These are phyloP conservation scores for Lepilemur septentrionalis DNA, from an alignment of 2,797 vertebrate genomes.

Conservation along the genomic window DNA sequence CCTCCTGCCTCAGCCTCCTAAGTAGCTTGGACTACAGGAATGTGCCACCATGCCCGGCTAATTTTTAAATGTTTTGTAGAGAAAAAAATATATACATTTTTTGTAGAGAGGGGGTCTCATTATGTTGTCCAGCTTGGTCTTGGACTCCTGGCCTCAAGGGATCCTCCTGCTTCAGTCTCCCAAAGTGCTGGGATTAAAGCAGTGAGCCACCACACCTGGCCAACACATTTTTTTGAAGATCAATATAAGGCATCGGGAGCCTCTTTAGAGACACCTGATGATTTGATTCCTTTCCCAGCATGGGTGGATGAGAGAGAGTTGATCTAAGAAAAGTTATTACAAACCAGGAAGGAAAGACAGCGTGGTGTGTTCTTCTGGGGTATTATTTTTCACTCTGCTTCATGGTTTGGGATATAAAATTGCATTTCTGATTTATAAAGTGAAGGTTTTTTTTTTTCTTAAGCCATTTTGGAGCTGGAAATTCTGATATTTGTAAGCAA, in stretches of 20 bases:
- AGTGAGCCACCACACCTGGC: not conserved
- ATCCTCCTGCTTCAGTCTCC: not conserved
- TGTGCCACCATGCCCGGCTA: not conserved
- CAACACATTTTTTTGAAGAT: not conserved
- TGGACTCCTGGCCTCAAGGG: not conserved
- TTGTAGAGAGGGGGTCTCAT: not conserved
- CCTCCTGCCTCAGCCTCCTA: not conserved
- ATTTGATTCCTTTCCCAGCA: not conserved
- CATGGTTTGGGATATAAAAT: not conserved
- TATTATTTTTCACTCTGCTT: not conserved
- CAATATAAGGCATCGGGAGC: not conserved
- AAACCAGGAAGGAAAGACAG: not conserved
- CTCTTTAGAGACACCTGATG: not conserved
- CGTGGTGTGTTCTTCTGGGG: not conserved
- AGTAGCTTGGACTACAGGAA: not conserved
- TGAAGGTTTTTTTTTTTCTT: too few species aligned
- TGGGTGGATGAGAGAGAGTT: too few species aligned
- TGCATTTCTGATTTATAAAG: not conserved
- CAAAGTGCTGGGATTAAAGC: not conserved
- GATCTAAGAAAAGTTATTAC: not conserved
- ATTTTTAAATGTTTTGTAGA: not conserved
- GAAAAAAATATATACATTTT: not conserved
- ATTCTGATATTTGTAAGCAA: not conserved
- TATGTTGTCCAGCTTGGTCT: not conserved
- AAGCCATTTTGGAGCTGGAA: not conserved